These are phyloP conservation scores for Mohoua ochrocephala DNA, from an alignment of 2,113 vertebrate species.

Conservation along the genomic window DNA sequence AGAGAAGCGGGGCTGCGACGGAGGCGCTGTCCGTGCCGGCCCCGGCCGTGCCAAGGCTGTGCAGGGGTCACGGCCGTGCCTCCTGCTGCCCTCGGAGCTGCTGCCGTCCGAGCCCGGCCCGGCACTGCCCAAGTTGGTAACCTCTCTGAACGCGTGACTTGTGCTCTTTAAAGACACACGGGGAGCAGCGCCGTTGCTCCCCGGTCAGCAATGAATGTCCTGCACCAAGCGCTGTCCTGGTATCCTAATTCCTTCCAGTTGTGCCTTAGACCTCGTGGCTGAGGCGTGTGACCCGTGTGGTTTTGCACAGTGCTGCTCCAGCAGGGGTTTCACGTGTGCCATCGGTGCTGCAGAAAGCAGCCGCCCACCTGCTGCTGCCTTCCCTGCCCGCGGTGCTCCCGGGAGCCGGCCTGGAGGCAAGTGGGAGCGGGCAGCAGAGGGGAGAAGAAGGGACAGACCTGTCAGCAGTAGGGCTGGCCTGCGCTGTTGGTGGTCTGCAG, in stretches of 20 bases:
- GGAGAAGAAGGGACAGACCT: too few relatives aligned
- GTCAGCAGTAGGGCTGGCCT: not conserved
- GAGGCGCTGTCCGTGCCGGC: not conserved
- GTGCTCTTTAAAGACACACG: rapidly evolving
- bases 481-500: not conserved
- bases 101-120: not conserved
- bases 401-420: not conserved
- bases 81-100: not conserved
- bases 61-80: not conserved
- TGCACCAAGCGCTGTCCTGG: rapidly evolving
- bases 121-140: rapidly evolving
- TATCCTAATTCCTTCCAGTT: rapidly evolving
- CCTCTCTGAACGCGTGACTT: too few relatives aligned
- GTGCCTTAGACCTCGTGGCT: rapidly evolving
- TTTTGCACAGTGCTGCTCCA: not conserved
- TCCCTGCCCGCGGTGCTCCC: not conserved
- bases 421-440: not conserved
- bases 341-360: not conserved
- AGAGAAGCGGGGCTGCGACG: not conserved
- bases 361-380: not conserved
- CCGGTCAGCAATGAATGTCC: rapidly evolving
- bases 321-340: rapidly evolving
- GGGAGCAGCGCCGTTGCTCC: rapidly evolving
- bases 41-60: not conserved
- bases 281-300: too few relatives aligned